Conservation (phyloP, 2,888 invertebrate genomes). For the Drosophila peninsularis region DNA sequence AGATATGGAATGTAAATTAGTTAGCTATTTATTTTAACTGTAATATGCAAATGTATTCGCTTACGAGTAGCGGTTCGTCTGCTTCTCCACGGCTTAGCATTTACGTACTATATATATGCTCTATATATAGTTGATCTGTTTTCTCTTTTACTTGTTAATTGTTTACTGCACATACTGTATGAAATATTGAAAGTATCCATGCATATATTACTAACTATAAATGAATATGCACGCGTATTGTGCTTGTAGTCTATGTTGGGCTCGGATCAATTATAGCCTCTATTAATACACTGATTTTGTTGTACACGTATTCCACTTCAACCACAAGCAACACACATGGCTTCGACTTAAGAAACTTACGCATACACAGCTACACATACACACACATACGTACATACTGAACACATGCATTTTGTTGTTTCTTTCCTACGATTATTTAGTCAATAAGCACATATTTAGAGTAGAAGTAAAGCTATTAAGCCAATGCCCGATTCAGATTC, state of each 20-base stretch:
- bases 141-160: constrained; percentile 62
- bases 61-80: constrained; percentile 29
- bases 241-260: constrained; percentile 18
- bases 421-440: constrained; percentile 41
- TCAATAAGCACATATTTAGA: constrained; percentile 33
- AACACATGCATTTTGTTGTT: constrained; percentile 51
- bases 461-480: constrained; percentile 37
- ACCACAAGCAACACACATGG: constrained; percentile 26
- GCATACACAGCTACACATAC: not conserved
- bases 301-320: constrained; percentile 1
- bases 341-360: constrained; percentile 34
- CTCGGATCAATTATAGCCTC: constrained; percentile 2
- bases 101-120: constrained; percentile 31
- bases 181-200: constrained; percentile 18
- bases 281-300: constrained; percentile 7
- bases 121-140: constrained; percentile 30
- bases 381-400: not conserved
- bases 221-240: too few relatives aligned
- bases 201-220: constrained; percentile 12
- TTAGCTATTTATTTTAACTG: constrained; percentile 65
- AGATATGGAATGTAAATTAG: constrained; percentile 54
- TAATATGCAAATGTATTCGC: constrained; percentile 48
- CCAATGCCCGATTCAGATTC: constrained; percentile 1
- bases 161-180: constrained; percentile 42
- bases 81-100: constrained; percentile 43